Conservation (phyloP, 2,797 vertebrate species). For the Octomys mimax region DNA sequence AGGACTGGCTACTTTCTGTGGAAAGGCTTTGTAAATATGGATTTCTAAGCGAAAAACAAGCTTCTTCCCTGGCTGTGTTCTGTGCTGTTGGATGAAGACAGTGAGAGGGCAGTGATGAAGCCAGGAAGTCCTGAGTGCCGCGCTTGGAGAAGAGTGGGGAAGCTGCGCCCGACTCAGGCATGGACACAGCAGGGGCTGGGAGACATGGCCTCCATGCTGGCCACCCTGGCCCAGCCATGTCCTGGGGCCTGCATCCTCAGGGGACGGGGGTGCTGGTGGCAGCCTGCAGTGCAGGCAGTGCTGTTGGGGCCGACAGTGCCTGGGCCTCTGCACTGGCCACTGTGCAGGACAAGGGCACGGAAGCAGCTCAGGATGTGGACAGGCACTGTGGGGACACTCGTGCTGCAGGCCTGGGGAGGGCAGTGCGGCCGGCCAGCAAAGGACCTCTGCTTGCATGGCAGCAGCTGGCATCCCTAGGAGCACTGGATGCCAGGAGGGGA, state of each 20-base stretch:
- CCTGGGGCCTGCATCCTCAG: fast-evolving
- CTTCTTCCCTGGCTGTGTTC: not conserved
- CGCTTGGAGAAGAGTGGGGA: not conserved
- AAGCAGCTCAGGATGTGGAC: not conserved
- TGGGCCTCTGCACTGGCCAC: not conserved
- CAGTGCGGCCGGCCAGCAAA: not conserved
- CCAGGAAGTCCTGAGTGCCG: not conserved
- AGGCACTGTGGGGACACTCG: not conserved
- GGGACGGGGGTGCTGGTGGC: not conserved
- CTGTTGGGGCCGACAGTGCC: too few relatives aligned
- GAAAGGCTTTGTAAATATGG: not conserved
- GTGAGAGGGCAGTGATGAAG: not conserved
- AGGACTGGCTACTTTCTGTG: not conserved
- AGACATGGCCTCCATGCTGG: not conserved
- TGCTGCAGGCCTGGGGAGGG: not conserved
- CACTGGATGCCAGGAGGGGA: fast-evolving
- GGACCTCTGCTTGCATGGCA: not conserved
- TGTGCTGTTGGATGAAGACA: not conserved
- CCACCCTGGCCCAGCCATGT: not conserved
- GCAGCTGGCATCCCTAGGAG: fast-evolving
- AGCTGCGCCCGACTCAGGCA: not conserved
- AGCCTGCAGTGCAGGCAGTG: too few relatives aligned
- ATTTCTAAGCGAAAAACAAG: not conserved
- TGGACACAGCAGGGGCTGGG: not conserved
- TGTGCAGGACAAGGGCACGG: not conserved